phyloP scores from a whole-genome alignment of 2,888 invertebrate genomes.

The Cosmopolites sordidus region DNA sequence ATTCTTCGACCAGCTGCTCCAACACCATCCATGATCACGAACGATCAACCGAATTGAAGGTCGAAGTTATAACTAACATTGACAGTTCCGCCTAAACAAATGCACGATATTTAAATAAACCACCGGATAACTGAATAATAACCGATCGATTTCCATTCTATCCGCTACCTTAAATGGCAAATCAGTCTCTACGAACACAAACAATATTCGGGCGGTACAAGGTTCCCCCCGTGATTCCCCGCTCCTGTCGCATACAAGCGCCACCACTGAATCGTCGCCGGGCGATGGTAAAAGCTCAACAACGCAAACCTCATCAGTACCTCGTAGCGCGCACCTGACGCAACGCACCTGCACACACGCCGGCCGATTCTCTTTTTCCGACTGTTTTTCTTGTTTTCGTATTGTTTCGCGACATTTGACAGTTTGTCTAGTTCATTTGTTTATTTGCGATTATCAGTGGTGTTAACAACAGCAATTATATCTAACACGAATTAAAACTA shows the following conservation, averaged over 20 bases:
- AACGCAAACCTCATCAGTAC: constrained; percentile 41
- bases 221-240: too few relatives aligned
- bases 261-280: constrained; percentile 30
- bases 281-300: constrained; percentile 27
- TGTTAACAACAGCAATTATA: too few relatives aligned
- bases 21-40: neutral
- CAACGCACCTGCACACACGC: constrained; percentile 40
- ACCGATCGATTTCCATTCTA: neutral
- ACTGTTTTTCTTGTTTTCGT: neutral
- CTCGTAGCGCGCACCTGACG: constrained; percentile 45
- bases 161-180: neutral
- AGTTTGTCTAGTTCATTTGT: too few relatives aligned
- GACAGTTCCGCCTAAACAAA: neutral
- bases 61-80: neutral
- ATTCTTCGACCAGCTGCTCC: neutral
- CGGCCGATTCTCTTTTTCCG: too few relatives aligned
- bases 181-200: neutral
- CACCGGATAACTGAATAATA: neutral
- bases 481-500: too few relatives aligned
- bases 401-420: neutral
- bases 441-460: too few relatives aligned
- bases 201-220: neutral
- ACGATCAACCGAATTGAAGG: neutral
- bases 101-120: neutral
- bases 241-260: neutral